Conservation (phyloP, 2,888 invertebrate species). For the Nomada flava region DNA sequence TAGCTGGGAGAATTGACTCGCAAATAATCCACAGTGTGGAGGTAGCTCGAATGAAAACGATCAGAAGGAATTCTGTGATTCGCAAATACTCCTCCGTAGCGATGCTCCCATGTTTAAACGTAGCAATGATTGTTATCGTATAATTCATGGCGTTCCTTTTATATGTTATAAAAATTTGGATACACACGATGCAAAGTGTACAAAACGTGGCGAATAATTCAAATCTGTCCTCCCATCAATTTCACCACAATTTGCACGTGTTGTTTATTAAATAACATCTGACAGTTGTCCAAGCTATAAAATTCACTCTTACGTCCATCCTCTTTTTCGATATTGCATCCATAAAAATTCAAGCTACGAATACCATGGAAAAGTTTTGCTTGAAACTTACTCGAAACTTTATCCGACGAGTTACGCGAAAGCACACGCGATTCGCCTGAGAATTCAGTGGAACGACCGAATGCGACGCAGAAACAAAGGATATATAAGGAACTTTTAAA, state of each 20-base stretch:
- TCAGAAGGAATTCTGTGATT: no score
- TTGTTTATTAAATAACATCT: neutral
- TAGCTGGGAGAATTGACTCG: neutral
- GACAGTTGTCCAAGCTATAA: neutral
- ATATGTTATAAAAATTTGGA: no score
- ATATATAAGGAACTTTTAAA: slow-evolving; percentile 27
- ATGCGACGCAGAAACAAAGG: slow-evolving; percentile 29
- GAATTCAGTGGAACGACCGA: slow-evolving; percentile 30
- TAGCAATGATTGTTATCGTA: neutral
- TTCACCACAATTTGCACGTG: neutral
- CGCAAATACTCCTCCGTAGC: neutral
- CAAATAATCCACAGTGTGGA: neutral
- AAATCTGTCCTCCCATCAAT: neutral
- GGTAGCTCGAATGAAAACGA: no score
- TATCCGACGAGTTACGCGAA: slow-evolving; percentile 1
- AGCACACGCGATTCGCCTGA: slow-evolving; percentile 18
- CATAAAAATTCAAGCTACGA: slow-evolving; percentile 35
- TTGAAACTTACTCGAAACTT: slow-evolving; percentile 10
- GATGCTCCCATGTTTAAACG: neutral
- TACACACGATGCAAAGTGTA: neutral
- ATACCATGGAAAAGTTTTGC: slow-evolving; percentile 8
- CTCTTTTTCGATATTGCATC: neutral
- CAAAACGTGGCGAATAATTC: neutral
- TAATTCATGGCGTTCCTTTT: no score
- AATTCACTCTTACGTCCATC: neutral